Percentiles rank a stretch among this genome's conserved stretches.
Conservation (phyloP, 2,113 vertebrate genomes). For the Bubo blakistoni region DNA sequence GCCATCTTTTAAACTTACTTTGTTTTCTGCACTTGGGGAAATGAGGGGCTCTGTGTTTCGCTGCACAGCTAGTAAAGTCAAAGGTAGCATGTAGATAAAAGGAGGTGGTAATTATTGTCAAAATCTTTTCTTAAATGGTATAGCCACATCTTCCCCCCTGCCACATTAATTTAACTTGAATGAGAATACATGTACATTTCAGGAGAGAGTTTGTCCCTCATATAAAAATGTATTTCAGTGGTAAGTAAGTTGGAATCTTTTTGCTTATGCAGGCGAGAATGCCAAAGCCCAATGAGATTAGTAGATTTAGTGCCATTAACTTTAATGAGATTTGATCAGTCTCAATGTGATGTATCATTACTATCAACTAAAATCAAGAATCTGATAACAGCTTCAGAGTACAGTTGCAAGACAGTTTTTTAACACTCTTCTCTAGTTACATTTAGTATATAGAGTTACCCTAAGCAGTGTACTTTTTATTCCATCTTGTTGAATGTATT, state of each 20-base stretch:
- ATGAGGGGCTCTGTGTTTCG: neutral
- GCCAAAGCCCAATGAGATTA: neutral
- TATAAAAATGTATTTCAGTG: neutral
- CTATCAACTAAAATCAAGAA: neutral
- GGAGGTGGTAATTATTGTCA: neutral
- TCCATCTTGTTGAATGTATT: neutral
- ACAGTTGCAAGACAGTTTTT: neutral
- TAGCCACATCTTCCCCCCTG: neutral
- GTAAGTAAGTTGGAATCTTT: neutral
- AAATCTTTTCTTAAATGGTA: neutral
- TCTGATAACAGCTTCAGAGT: neutral
- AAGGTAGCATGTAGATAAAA: neutral
- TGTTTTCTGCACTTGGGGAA: neutral
- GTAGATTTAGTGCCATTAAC: neutral
- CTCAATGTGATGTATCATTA: neutral
- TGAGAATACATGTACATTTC: fast-evolving
- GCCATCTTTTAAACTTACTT: neutral
- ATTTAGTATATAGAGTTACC: neutral
- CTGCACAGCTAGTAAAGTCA: neutral
- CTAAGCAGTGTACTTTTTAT: neutral
- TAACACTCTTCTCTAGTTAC: neutral
- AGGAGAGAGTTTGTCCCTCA: neutral
- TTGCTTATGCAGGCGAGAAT: neutral
- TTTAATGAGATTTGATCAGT: neutral
- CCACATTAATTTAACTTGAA: neutral